Base-by-base conservation (phyloP, 2,797 vertebrate species). In the Falco peregrinus region DNA sequence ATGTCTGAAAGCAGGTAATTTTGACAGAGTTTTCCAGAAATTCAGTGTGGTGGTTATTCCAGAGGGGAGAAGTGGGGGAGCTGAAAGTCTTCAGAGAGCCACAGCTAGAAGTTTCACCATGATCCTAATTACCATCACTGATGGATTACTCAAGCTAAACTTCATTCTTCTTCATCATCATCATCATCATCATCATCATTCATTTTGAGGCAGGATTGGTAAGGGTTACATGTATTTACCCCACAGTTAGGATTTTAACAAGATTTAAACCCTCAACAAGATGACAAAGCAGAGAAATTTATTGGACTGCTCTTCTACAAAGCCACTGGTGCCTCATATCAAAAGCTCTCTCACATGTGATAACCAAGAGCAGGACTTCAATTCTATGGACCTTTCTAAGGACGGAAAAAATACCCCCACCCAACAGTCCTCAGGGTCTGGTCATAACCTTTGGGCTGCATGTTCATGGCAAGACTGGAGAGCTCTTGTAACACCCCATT, bases 381-480 rank as follows among this genome's bases (percentile, higher is more conserved):
- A 37, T 60, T 65, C 48, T 43, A 29, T 5, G 8, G 47, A 39
- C 11, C 31, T 60, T 76, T 89, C n/a, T 28, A 78, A 35, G 3
- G 4, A 21, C 25, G 43, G 28, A 6, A 31, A 25, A 61, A 28
- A 47, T 39, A 29, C 2, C 0, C 1, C 2, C 0, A 1, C 3
- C 12, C 25, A 45, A 4, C 6, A 22, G 21, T 57, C 18, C 50
- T 75, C 26, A 47, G 29, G 31, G 22, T 56, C 53, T 33, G 56
- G n/a, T 45, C 25, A 47, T 69, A 87, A 53, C 7, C 31, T 85
- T 70, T 6, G 7, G 59, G 54, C 37, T 69, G 33, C 16, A 6
- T 33, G 35, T 59, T 63, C 33, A 4, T 18, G 53, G 61, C 65
- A 56, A 64, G 41, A 60, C 45, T 31, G 17, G 53, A 63, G 61